These are phyloP conservation scores for Cephus spinipes DNA, from an alignment of 2,888 invertebrate species.

Conservation along the genomic window DNA sequence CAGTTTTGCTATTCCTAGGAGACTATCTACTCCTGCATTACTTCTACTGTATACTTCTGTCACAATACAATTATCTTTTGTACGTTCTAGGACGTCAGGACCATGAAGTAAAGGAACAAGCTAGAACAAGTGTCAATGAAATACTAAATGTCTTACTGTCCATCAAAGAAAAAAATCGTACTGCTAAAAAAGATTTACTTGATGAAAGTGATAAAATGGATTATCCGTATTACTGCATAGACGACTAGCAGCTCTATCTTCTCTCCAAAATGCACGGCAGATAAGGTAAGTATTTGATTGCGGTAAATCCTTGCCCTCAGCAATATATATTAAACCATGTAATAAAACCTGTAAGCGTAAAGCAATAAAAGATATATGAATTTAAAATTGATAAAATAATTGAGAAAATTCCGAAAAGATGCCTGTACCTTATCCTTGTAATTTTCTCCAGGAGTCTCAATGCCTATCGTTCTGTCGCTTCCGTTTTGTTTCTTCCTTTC, in stretches of 20 bases:
- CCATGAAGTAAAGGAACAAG: constrained; percentile 71
- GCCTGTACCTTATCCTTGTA: constrained; percentile 42
- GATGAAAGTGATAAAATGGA: constrained; percentile 68
- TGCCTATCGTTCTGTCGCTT: constrained; percentile 39
- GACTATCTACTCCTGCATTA: constrained; percentile 52
- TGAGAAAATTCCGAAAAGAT: constrained; percentile 2
- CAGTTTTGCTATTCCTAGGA: constrained; percentile 70
- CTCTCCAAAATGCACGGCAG: constrained; percentile 68
- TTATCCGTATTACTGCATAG: constrained; percentile 63
- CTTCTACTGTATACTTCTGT: constrained; percentile 70
- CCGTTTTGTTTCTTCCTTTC: constrained; percentile 30
- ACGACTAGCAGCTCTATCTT: constrained; percentile 65
- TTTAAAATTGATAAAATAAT: constrained; percentile 11
- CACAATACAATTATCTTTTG: constrained; percentile 70
- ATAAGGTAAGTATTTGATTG: constrained; percentile 65
- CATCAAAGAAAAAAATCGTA: constrained; percentile 7
- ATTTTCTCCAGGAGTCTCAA: constrained; percentile 33
- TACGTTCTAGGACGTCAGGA: constrained; percentile 68
- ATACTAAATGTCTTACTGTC: constrained; percentile 5
- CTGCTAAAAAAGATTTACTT: constrained; percentile 53
- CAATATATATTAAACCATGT: constrained; percentile 68
- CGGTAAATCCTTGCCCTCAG: constrained; percentile 66
- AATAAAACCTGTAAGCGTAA: constrained; percentile 63
- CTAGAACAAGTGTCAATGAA: constrained; percentile 54
- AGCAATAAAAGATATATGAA: background rate